These are phyloP conservation scores for Scomber japonicus DNA, from an alignment of 2,113 vertebrate species.

Conservation along the genomic window DNA sequence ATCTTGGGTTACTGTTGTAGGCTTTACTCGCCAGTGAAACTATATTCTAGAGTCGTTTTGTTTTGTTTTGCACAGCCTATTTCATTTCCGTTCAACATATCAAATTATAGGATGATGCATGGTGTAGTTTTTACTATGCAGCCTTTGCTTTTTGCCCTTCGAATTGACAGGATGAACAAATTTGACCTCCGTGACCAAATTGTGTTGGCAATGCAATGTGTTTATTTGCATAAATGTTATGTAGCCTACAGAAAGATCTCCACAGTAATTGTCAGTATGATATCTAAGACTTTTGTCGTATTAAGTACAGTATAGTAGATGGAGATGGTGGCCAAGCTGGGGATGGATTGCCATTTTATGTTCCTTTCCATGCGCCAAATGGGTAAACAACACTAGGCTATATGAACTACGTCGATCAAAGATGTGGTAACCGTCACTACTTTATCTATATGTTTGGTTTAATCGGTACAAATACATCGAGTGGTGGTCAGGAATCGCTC, in stretches of 20 bases:
- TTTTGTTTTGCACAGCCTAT: constrained; percentile 8
- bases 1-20: constrained; percentile 38
- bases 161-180: constrained; percentile 5
- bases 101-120: background rate
- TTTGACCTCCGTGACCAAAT: constrained; percentile 41
- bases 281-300: constrained; percentile 11
- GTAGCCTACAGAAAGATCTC: too few species aligned
- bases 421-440: background rate
- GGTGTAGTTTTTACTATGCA: constrained; percentile 27
- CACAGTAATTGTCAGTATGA: too few species aligned
- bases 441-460: background rate
- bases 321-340: constrained; percentile 41
- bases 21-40: constrained; percentile 22
- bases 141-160: constrained; percentile 14
- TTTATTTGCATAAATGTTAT: background rate
- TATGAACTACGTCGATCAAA: constrained; percentile 31
- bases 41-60: background rate
- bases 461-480: background rate
- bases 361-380: constrained; percentile 34
- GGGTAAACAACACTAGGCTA: constrained; percentile 43
- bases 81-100: background rate
- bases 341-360: constrained; percentile 48
- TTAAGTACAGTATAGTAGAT: constrained; percentile 16
- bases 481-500: background rate
- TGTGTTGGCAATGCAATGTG: background rate